These are phyloP conservation scores for Anagyrus pseudococci DNA, from an alignment of 2,888 invertebrate genomes.

Conservation along the genomic window DNA sequence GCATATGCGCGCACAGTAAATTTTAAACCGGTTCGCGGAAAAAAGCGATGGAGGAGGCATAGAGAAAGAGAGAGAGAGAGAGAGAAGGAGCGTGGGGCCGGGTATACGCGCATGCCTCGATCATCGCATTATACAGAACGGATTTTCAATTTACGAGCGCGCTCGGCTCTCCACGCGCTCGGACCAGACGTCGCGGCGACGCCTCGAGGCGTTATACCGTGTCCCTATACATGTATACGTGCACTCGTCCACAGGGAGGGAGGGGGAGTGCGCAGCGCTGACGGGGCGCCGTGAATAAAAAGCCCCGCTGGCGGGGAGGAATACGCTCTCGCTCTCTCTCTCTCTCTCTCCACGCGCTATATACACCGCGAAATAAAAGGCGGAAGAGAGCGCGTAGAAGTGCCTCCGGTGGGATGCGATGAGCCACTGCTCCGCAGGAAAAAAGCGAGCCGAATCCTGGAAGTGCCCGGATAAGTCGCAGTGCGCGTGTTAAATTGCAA, in stretches of 20 bases:
- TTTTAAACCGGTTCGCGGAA: constrained; percentile 37
- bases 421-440: no score
- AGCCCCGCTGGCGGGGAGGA: background rate
- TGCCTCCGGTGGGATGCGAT: no score
- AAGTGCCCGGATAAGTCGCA: constrained; percentile 41
- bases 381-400: background rate
- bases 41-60: constrained; percentile 32
- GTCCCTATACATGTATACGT: constrained; percentile 1
- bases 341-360: no score
- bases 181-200: background rate
- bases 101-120: constrained; percentile 21
- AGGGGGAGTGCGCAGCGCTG: background rate
- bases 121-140: constrained; percentile 41
- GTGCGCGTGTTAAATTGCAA: constrained; percentile 40
- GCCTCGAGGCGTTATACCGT: constrained; percentile 28
- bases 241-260: background rate
- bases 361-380: background rate
- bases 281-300: constrained; percentile 34
- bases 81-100: no score
- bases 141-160: constrained; percentile 41
- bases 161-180: constrained; percentile 8
- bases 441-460: constrained; percentile 35
- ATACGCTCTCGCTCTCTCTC: no score
- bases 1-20: constrained; percentile 12
- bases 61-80: no score